These are phyloP conservation scores for Kryptolebias marmoratus DNA, from an alignment of 2,113 vertebrate species.

Conservation along the genomic window DNA sequence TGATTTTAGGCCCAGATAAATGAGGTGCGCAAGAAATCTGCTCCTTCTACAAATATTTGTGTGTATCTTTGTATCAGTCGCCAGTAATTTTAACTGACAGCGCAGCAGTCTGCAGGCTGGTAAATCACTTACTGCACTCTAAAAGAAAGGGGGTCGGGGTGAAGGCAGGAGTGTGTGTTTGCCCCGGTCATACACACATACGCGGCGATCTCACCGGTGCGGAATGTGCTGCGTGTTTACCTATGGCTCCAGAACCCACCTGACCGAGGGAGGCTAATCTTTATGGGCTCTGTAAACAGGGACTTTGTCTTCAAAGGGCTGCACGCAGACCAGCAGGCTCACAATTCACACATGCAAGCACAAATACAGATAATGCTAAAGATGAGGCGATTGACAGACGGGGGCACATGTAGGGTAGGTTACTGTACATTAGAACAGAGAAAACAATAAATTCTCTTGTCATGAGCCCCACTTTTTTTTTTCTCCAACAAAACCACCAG, in stretches of 20 bases:
- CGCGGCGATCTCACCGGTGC: slow-evolving; percentile 78
- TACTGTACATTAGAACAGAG: slow-evolving; percentile 39
- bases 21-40: slow-evolving; percentile 75
- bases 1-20: slow-evolving; percentile 74
- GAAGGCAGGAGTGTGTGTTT: slow-evolving; percentile 81
- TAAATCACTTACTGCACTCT: slow-evolving; percentile 83
- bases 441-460: slow-evolving; percentile 48
- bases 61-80: slow-evolving; percentile 72
- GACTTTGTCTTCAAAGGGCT: slow-evolving; percentile 81
- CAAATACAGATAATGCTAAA: background rate
- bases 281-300: slow-evolving; percentile 84
- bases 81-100: slow-evolving; percentile 71
- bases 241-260: slow-evolving; percentile 81
- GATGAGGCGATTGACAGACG: background rate
- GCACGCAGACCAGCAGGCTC: slow-evolving; percentile 50
- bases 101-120: slow-evolving; percentile 74
- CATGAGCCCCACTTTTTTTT: slow-evolving; percentile 33
- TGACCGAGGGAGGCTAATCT: slow-evolving; percentile 83
- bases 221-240: slow-evolving; percentile 83
- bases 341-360: slow-evolving; percentile 54
- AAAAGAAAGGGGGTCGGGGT: slow-evolving; percentile 73
- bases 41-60: slow-evolving; percentile 79
- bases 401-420: slow-evolving; percentile 16
- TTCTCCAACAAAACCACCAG: slow-evolving; percentile 18
- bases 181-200: slow-evolving; percentile 77